Conservation (phyloP, 2,113 vertebrate genomes). For the Echinops telfairi region DNA sequence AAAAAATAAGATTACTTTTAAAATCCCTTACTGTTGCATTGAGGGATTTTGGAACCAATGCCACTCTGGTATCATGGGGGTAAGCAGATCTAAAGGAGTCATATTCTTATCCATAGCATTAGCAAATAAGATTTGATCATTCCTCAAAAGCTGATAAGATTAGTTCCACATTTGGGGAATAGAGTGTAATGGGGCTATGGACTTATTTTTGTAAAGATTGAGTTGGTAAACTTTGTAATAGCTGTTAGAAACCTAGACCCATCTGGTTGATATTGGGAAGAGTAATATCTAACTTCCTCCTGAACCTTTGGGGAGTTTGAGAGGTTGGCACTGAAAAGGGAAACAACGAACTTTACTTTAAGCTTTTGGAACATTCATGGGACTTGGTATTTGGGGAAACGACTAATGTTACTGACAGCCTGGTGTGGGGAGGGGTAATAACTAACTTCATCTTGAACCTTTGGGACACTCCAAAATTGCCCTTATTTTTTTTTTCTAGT, state of each 20-base stretch:
- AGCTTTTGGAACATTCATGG: not conserved
- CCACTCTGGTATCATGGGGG: not conserved
- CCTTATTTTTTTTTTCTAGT: slow-evolving; percentile 35
- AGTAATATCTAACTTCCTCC: slow-evolving; percentile 29
- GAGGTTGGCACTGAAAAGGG: not conserved
- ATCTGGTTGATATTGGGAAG: not conserved
- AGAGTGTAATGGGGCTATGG: not conserved
- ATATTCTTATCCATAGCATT: not conserved
- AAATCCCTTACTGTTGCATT: slow-evolving; percentile 50
- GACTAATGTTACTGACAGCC: not conserved
- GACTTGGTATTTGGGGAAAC: not conserved
- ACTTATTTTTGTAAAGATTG: slow-evolving; percentile 50
- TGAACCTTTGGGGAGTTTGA: slow-evolving; percentile 47
- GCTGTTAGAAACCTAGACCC: slow-evolving; percentile 30
- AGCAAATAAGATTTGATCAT: slow-evolving; percentile 71
- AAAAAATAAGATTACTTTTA: slow-evolving; percentile 59
- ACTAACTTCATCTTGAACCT: slow-evolving; percentile 49
- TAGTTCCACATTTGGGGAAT: slow-evolving; percentile 31
- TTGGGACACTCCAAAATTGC: slow-evolving; percentile 29
- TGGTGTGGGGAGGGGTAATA: slow-evolving; percentile 7
- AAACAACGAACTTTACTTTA: slow-evolving; percentile 1
- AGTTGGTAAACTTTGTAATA: slow-evolving; percentile 5
- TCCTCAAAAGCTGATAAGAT: slow-evolving; percentile 69
- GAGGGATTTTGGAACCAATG: slow-evolving; percentile 60
- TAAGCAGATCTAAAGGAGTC: slow-evolving; percentile 56